Percentiles rank a stretch among this genome's conserved stretches.
phyloP scores from a whole-genome alignment of 2,888 invertebrate species.

The Cyrtodaria siliqua region DNA sequence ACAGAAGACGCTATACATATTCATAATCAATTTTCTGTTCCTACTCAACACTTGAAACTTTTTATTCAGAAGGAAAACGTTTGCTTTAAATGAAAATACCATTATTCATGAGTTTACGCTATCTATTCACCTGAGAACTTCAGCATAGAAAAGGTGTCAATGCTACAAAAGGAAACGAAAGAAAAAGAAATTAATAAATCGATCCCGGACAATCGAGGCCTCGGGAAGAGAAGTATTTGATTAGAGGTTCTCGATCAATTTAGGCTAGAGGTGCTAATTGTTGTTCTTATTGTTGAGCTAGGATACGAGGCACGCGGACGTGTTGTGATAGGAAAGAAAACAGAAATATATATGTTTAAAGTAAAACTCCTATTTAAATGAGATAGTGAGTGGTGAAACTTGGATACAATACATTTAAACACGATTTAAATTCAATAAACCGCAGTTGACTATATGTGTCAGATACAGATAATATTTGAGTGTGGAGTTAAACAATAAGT shows the following conservation, averaged over 20 bases:
- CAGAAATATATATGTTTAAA: too few relatives aligned
- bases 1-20: background rate
- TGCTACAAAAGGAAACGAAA: constrained; percentile 11
- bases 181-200: constrained; percentile 51
- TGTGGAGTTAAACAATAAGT: too few relatives aligned
- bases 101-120: background rate
- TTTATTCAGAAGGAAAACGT: background rate
- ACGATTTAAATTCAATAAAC: too few relatives aligned
- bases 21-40: background rate
- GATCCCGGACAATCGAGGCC: constrained; percentile 23
- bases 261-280: constrained; percentile 43
- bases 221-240: constrained; percentile 39
- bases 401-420: too few relatives aligned
- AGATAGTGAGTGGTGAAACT: too few relatives aligned
- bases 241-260: constrained; percentile 32
- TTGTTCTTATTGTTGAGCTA: constrained; percentile 16
- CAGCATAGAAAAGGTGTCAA: constrained; percentile 28
- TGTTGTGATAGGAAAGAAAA: background rate
- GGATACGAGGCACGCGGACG: constrained; percentile 6
- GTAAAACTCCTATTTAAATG: background rate
- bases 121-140: background rate
- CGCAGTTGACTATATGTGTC: too few relatives aligned
- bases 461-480: too few relatives aligned
- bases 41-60: background rate
- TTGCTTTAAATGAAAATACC: background rate